phyloP scores from a whole-genome alignment of 2,888 invertebrate genomes.

The Chymomyza caudatula region DNA sequence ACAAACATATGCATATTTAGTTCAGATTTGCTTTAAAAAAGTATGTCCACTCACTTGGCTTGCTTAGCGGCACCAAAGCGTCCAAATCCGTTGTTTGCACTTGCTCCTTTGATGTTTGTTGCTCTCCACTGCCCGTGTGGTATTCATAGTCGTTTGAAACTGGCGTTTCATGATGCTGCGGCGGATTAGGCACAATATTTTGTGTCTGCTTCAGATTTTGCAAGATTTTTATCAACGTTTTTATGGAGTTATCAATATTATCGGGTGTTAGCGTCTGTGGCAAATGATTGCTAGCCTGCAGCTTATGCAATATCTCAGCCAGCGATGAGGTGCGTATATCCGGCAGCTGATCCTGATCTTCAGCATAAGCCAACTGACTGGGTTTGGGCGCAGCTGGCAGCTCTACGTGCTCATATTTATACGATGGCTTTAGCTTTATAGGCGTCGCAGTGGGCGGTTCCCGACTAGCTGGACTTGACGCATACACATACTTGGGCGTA shows the following conservation, averaged over 20 bases:
- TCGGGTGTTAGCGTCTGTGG: constrained; percentile 87
- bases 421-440: constrained; percentile 65
- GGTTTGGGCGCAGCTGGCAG: constrained; percentile 31
- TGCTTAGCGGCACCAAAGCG: constrained; percentile 39
- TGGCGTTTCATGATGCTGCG: constrained; percentile 72
- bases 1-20: background rate
- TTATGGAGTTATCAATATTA: constrained; percentile 88
- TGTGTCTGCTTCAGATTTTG: constrained; percentile 82
- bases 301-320: constrained; percentile 83
- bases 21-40: background rate
- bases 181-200: constrained; percentile 73
- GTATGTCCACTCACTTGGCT: constrained; percentile 58
- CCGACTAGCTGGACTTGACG: constrained; percentile 33
- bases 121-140: constrained; percentile 61
- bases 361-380: constrained; percentile 8
- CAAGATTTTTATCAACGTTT: constrained; percentile 86
- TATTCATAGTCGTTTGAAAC: constrained; percentile 71
- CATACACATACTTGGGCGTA: constrained; percentile 57
- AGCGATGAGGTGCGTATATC: constrained; percentile 78
- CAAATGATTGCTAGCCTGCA: constrained; percentile 86
- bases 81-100: constrained; percentile 28
- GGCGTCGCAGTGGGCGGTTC: constrained; percentile 40
- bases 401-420: constrained; percentile 53
- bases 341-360: constrained; percentile 70
- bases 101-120: constrained; percentile 21